These are phyloP conservation scores for Potamarius usumacintae DNA, from an alignment of 2,113 vertebrate species.

Conservation along the genomic window DNA sequence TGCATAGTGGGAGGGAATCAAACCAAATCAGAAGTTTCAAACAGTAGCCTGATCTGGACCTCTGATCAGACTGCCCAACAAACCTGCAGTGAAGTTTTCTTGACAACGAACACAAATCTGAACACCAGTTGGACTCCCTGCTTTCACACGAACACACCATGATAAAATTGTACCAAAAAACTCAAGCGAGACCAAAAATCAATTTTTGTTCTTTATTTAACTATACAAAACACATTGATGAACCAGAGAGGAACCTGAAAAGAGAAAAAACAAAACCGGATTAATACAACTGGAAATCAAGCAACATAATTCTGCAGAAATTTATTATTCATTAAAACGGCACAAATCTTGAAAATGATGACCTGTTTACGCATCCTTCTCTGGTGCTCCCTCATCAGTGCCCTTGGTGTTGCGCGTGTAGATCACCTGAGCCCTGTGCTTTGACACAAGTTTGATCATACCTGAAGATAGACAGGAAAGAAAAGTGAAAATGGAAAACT, in stretches of 20 bases:
- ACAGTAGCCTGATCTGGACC: background rate
- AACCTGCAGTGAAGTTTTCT: background rate
- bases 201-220: slow-evolving; percentile 42
- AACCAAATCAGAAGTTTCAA: background rate
- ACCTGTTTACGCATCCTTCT: slow-evolving; percentile 70
- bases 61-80: background rate
- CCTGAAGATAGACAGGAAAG: slow-evolving; percentile 66
- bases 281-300: background rate
- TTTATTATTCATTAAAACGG: background rate
- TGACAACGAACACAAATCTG: too few species aligned
- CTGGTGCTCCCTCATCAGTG: slow-evolving; percentile 81
- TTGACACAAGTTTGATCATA: slow-evolving; percentile 96
- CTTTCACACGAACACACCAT: background rate
- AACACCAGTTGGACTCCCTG: too few species aligned
- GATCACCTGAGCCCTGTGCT: slow-evolving; percentile 95
- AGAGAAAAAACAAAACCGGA: background rate
- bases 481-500: too few species aligned
- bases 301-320: background rate
- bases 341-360: background rate
- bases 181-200: slow-evolving; percentile 14
- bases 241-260: slow-evolving; percentile 26
- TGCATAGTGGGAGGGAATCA: too few species aligned
- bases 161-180: background rate
- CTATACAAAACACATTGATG: slow-evolving; percentile 50
- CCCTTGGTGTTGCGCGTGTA: slow-evolving; percentile 98